Percentiles rank a stretch among this genome's conserved stretches.
These are phyloP conservation scores for Oegoconia quadripuncta DNA, from an alignment of 2,888 invertebrate genomes.

Conservation along the genomic window DNA sequence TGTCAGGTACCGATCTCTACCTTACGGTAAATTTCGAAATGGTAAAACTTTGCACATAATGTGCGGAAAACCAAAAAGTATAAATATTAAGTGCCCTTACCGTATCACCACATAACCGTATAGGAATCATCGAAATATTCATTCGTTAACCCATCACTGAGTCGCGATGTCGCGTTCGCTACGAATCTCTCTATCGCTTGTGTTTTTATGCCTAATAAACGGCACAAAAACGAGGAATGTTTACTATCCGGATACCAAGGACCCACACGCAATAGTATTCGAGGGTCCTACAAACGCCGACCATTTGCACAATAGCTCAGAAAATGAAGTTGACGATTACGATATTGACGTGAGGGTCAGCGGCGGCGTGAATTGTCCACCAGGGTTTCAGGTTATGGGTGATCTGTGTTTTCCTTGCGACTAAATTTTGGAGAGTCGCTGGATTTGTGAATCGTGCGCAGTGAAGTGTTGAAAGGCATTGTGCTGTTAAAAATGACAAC, in stretches of 20 bases:
- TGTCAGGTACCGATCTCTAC: too few species aligned
- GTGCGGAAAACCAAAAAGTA: too few species aligned
- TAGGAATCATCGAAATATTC: background rate
- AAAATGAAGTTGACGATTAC: conserved; percentile 20
- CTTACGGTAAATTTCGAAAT: background rate
- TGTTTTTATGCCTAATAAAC: conserved; percentile 5
- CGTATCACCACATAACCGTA: background rate
- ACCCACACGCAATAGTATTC: conserved; percentile 48
- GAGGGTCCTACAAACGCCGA: conserved; percentile 51
- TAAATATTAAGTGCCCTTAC: background rate
- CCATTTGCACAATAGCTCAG: background rate
- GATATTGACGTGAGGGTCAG: conserved; percentile 29
- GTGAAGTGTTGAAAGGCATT: too few species aligned
- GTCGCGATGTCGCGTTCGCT: conserved; percentile 6
- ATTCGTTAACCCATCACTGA: conserved; percentile 5
- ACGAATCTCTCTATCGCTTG: conserved; percentile 1
- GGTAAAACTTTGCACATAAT: too few species aligned
- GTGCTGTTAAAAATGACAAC: too few species aligned
- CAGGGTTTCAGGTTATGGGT: conserved; percentile 27
- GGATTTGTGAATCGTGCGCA: too few species aligned
- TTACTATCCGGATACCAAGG: conserved; percentile 36
- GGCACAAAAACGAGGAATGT: conserved; percentile 19
- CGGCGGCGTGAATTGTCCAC: conserved; percentile 26
- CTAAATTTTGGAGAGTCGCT: conserved; percentile 14
- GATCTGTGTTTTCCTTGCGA: conserved; percentile 32